A percentile compares a stretch with the other conserved stretches of the same genome.
phyloP scores from a whole-genome alignment of 2,888 invertebrate species.

The Eledona agricola region DNA sequence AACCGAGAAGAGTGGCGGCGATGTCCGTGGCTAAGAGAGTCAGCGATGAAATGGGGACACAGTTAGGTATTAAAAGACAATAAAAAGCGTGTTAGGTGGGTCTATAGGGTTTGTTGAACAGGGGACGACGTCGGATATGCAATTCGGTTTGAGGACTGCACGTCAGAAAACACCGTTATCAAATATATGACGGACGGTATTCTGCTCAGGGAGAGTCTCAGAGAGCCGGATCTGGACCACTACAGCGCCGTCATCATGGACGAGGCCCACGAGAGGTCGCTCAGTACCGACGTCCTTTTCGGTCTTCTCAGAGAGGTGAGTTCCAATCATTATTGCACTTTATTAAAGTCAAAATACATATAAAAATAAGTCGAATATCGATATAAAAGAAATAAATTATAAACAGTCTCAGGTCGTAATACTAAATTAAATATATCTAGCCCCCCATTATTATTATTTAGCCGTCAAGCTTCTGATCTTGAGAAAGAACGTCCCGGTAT shows the following conservation, averaged over 20 bases:
- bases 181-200: constrained; percentile 99
- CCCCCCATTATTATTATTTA: constrained; percentile 28
- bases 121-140: constrained; percentile 93
- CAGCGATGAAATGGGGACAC: constrained; percentile 95
- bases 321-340: constrained; percentile 1
- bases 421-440: constrained; percentile 11
- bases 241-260: constrained; percentile 99
- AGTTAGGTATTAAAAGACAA: constrained; percentile 75
- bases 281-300: constrained; percentile 98
- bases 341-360: constrained; percentile 11
- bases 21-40: constrained; percentile 99
- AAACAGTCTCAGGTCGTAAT: constrained; percentile 35
- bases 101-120: constrained; percentile 21
- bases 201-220: constrained; percentile 90
- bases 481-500: constrained; percentile 35
- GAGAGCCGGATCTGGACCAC: constrained; percentile 95
- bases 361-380: constrained; percentile 23
- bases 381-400: constrained; percentile 32
- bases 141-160: constrained; percentile 99
- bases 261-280: constrained; percentile 97
- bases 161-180: constrained; percentile 90
- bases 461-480: constrained; percentile 40
- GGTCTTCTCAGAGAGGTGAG: constrained; percentile 79
- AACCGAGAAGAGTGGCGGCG: constrained; percentile 96
- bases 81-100: too few species aligned